Percentiles rank a stretch among this genome's conserved stretches.
phyloP scores from a whole-genome alignment of 2,113 vertebrate genomes.

The Rhabdornis inornatus region DNA sequence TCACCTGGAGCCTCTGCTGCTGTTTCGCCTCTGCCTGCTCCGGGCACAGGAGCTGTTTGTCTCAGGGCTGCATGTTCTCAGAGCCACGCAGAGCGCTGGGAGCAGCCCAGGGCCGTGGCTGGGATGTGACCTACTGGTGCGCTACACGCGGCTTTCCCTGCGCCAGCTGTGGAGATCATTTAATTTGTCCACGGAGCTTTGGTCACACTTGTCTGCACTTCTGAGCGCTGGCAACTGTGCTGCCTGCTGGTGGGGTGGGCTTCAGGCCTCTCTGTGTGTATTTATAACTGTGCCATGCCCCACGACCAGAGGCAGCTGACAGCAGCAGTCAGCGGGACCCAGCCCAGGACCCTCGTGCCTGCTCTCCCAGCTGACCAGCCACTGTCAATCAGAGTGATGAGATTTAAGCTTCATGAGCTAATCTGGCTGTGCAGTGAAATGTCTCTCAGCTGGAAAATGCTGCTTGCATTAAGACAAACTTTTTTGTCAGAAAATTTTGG shows the following conservation, averaged over 20 bases:
- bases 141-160: fast-evolving
- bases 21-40: background rate
- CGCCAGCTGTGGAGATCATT: background rate
- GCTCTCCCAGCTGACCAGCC: background rate
- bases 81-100: fast-evolving
- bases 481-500: background rate
- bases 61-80: fast-evolving
- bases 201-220: background rate
- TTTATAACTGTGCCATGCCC: background rate
- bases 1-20: background rate
- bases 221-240: background rate
- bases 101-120: fast-evolving
- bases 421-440: background rate
- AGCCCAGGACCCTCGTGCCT: background rate
- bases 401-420: background rate
- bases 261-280: background rate
- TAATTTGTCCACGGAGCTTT: background rate
- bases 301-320: fast-evolving
- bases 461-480: background rate
- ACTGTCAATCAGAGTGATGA: background rate
- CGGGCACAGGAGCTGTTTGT: background rate
- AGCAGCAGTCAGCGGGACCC: fast-evolving
- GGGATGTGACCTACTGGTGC: background rate
- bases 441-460: background rate
- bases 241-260: background rate